Base-by-base conservation (phyloP, 2,797 vertebrate species). In the Tympanoctomys barrerae region DNA sequence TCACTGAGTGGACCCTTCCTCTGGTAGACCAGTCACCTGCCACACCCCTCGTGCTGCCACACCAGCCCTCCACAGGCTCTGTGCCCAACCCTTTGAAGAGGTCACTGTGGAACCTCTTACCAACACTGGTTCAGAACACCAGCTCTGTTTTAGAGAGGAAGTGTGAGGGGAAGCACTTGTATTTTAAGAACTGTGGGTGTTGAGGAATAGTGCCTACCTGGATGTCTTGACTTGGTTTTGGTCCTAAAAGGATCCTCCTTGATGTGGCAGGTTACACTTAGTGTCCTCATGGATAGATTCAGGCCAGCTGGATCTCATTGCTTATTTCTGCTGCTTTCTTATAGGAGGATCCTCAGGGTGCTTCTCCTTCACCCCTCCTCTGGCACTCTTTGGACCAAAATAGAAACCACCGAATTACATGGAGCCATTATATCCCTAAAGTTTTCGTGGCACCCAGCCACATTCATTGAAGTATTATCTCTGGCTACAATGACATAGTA, bases 241-340 rank as follows among this genome's bases (percentile, higher is more conserved):
- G 2, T 70, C 36, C 71, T 54, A 19, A 28, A 54, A 13, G 19
- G 52, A 12, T 82, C 2, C 18, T 71, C 36, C 26, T 42, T 5
- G 22, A 22, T 14, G 0, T 36, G 57, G 46, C 2, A 19, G n/a
- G 21, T 7, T 59, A 0, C 31, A n/a, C n/a, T 21, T 24, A 1
- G 0, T 6, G 49, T 59, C 78, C 68, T 57, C 16, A 6, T 59
- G 14, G 57, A 16, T 49, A 4, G 22, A 33, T 85, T 84, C 2
- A 19, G 61, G 36, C 66, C 61, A 28, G 2, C 13, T 5, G n/a
- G 42, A 26, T 77, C 16, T 28, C 16, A 26, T n/a, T 89, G 36
- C 68, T 86, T 66, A 5, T 68, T 87, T 36, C 70, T 89, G 31
- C 42, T 10, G 0, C 57, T n/a, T 90, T 85, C 73, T 52, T 77